Conservation (phyloP, 2,888 invertebrate species). For the Protodeltote pygarga region DNA sequence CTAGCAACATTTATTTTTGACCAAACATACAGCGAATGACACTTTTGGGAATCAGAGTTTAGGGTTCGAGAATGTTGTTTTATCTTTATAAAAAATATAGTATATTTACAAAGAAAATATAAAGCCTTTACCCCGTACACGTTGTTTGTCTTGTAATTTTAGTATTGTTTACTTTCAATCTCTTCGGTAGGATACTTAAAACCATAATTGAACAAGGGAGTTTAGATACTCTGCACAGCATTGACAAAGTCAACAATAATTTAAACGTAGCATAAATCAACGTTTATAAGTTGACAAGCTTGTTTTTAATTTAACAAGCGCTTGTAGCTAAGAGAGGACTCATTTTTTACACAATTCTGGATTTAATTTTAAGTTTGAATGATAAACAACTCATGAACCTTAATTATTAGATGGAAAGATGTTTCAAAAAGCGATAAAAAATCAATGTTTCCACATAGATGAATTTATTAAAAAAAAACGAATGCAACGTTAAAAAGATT, state of each 20-base stretch:
- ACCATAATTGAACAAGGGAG: constrained; percentile 3
- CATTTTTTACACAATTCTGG: constrained; percentile 22
- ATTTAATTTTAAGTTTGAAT: no score
- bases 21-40: constrained; percentile 3
- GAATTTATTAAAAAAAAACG: no score
- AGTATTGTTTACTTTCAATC: not conserved
- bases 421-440: no score
- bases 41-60: not conserved
- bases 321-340: no score
- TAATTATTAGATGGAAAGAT: no score
- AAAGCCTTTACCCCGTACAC: no score
- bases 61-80: not conserved
- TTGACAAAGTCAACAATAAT: constrained; percentile 17
- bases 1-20: constrained; percentile 20
- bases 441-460: no score
- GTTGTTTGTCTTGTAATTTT: not conserved
- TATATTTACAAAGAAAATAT: no score
- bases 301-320: constrained; percentile 17
- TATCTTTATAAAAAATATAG: no score
- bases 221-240: not conserved
- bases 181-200: not conserved
- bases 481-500: no score
- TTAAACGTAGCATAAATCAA: constrained; percentile 18
- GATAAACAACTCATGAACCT: no score
- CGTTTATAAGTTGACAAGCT: constrained; percentile 22